A percentile compares a stretch with the other conserved stretches of the same genome.
Conservation (phyloP, 1,140 invertebrate genomes). For the Phortica variegata region DNA sequence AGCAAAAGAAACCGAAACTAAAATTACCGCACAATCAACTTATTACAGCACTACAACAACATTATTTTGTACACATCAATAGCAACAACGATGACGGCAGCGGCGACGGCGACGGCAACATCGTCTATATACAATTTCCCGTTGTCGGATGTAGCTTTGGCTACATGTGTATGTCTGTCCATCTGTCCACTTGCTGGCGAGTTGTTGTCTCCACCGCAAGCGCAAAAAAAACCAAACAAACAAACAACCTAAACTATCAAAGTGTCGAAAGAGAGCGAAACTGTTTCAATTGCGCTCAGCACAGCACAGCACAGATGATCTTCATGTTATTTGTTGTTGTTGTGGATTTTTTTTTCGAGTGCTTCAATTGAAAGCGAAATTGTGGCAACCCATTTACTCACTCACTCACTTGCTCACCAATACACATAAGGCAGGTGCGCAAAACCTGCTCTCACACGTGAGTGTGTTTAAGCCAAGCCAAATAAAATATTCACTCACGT, state of each 20-base stretch:
- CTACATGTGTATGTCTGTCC: conserved; percentile 6
- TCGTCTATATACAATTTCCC: conserved; percentile 31
- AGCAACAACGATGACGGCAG: conserved; percentile 8
- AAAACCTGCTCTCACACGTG: too few species aligned
- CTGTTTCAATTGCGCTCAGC: conserved; percentile 45
- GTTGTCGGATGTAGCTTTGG: conserved; percentile 35
- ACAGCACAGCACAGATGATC: neutral
- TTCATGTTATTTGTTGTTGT: too few species aligned
- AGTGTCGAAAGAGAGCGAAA: conserved; percentile 33
- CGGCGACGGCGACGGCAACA: conserved; percentile 3
- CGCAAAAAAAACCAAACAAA: too few species aligned
- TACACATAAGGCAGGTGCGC: too few species aligned
- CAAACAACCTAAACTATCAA: too few species aligned
- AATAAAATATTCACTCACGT: too few species aligned
- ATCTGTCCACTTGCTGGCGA: conserved; percentile 2
- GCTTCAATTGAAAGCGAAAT: too few species aligned
- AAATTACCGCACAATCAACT: conserved; percentile 56
- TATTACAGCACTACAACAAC: conserved; percentile 42
- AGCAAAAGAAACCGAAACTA: conserved; percentile 46
- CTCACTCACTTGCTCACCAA: too few species aligned
- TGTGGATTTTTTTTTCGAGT: too few species aligned
- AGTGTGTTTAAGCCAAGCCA: too few species aligned
- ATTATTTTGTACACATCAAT: neutral
- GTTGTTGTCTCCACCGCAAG: too few species aligned
- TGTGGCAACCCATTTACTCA: too few species aligned